Evolutionary conservation across 2,797 vertebrate species (phyloP), one percentile per base, ranked within the genome.

Genomic region (Sebastes miniatus): DNA sequence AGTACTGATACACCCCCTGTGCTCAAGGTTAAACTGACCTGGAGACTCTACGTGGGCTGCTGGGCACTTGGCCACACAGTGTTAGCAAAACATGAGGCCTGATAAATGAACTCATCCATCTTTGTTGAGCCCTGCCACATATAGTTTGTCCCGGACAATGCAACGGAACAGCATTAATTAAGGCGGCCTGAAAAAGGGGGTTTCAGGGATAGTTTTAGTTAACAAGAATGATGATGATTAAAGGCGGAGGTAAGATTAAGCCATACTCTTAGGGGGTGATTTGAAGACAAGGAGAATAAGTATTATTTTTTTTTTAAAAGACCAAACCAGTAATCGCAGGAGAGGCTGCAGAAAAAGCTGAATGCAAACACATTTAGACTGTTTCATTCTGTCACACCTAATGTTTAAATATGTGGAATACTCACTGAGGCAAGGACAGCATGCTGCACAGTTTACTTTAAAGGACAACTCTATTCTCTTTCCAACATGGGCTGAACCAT

Each of bases 21-120:
- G 80, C 88, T 95, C 92, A 95, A 95, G 94, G 95, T 96, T 95
- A 96, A 95, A 95, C 68, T 82, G 88, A 91, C 92, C 92, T 87
- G 85, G 81, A 89, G 88, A 88, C 88, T 90, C 78, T 83, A 87
- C 56, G 89, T 88, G 92, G 90, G 91, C 92, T 77, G 67, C 80
- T 77, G 90, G 91, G 91, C 90, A 68, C 86, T 79, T 76, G 93
- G 91, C 93, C 92, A 87, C 83, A 83, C 84, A 34, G 80, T 70
- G 87, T 91, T 94, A 92, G 89, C 83, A 92, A 94, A 93, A 95
- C 93, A 94, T 69, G 81, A 86, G 84, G 87, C 78, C 84, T 90
- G 83, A 93, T 95, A 92, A 95, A 95, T 93, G 85, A 93, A 93
- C 88, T 92, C 94, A 93, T 95, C 93, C 88, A 89, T 95, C 95